Base-by-base conservation (phyloP, 2,888 invertebrate genomes). In the Drosophila mulleri region DNA sequence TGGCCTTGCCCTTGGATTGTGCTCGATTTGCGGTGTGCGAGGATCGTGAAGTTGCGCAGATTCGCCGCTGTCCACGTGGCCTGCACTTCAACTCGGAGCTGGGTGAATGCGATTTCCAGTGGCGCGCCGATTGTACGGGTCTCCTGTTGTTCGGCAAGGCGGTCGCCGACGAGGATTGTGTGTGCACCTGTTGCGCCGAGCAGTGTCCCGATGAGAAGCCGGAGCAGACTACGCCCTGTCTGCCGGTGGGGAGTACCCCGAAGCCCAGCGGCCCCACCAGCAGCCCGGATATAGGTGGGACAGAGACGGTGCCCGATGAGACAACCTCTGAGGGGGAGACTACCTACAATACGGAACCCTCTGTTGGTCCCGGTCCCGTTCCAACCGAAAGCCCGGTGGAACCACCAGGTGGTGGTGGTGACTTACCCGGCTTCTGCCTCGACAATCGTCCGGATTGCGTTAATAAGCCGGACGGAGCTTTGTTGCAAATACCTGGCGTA, bases 81-180 rank as follows among this genome's bases (percentile, higher is more conserved):
- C 72, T 88, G 3, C 75, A 84, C 35, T 91, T 90, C 29, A 91
- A 91, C 71, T 58, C 61, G 3, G 29, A 66, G 20, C 53, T 85
- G 6, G 71, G 82, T 5, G 86, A 86, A 54, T 91, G 91, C 47
- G 91, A 91, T 50, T 86, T 82, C 50, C 78, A 78, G 35, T 80
- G 87, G 68, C 80, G 84, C 20, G 88, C 83, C 18, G 70, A 65
- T 14, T 91, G 91, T 63, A 60, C 56, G 2, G 72, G 67, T 3
- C 52, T 69, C 0, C 59, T 58, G 4, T 18, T 72, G 8, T 83
- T 81, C 18, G 73, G 65, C 11, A 50, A n/a, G 8, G n/a, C 39
- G 4, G 64, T 54, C 9, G 18, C 8, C 9, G 64, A 62, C 11
- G 67, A 67, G 11, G 73, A 70, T 0, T 85, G 84, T 35, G 59